Conservation (phyloP, 2,888 invertebrate genomes). For the Gymnocheta viridis region DNA sequence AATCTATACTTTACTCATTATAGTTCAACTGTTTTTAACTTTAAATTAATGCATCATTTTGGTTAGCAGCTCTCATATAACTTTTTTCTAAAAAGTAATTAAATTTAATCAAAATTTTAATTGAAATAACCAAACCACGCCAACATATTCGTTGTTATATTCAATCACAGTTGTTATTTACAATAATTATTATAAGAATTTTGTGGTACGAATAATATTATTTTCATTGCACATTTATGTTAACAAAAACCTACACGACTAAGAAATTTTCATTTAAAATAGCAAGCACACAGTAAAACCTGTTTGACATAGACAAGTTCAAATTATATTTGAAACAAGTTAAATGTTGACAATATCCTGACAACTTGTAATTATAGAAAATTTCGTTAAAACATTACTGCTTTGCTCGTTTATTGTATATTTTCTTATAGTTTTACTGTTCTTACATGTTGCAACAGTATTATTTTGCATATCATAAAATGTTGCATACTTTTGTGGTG, state of each 20-base stretch:
- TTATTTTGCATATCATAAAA: slow-evolving; percentile 46
- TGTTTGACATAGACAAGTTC: not conserved
- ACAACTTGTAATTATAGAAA: not conserved
- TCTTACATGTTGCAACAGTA: not conserved
- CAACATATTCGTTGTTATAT: not conserved
- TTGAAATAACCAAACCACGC: too few species aligned
- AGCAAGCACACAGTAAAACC: not conserved
- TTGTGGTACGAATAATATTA: slow-evolving; percentile 37
- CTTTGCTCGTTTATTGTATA: not conserved
- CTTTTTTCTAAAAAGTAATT: too few species aligned
- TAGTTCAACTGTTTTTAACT: too few species aligned
- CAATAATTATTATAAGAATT: slow-evolving; percentile 37
- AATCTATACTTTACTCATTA: too few species aligned
- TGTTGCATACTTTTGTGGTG: slow-evolving; percentile 63
- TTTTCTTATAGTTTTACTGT: not conserved
- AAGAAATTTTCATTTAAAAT: not conserved
- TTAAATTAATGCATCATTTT: too few species aligned
- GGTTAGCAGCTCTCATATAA: too few species aligned
- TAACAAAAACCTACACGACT: slow-evolving; percentile 10
- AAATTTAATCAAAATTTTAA: too few species aligned
- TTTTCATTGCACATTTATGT: slow-evolving; percentile 4
- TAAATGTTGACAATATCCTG: not conserved
- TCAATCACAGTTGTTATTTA: not conserved
- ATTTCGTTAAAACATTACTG: not conserved
- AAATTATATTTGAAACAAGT: not conserved